Percentiles rank a stretch among this genome's conserved stretches.
phyloP scores from a whole-genome alignment of 2,113 vertebrate species.

The Mustelus asterias region DNA sequence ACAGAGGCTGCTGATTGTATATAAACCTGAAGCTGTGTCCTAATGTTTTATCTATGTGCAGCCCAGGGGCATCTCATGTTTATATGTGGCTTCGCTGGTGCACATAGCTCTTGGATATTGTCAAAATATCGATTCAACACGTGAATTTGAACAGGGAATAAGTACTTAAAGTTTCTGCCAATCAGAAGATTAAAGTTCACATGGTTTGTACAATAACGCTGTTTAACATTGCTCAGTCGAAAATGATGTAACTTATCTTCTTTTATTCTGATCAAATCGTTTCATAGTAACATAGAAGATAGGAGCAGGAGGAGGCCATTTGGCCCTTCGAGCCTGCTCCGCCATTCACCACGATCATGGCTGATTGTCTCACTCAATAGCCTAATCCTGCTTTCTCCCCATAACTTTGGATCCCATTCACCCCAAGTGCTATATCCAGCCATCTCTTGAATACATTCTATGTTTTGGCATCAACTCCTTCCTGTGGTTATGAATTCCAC shows the following conservation, averaged over 20 bases:
- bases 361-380: too few species aligned
- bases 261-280: neutral
- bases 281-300: too few species aligned
- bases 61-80: neutral
- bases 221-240: neutral
- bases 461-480: too few species aligned
- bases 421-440: too few species aligned
- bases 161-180: neutral
- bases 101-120: neutral
- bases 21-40: neutral
- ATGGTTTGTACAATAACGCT: neutral
- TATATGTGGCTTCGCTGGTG: neutral
- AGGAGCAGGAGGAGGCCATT: too few species aligned
- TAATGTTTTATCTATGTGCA: neutral
- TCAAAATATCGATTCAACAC: neutral
- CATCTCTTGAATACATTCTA: too few species aligned
- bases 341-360: too few species aligned
- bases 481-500: too few species aligned
- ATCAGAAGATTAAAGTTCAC: neutral
- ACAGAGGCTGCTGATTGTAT: neutral
- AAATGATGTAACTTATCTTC: neutral
- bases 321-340: too few species aligned
- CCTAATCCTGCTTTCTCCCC: too few species aligned
- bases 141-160: neutral
- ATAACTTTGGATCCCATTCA: too few species aligned